Evolutionary conservation across 2,888 invertebrate species (phyloP).

Genomic region (Acleris laterana): DNA sequence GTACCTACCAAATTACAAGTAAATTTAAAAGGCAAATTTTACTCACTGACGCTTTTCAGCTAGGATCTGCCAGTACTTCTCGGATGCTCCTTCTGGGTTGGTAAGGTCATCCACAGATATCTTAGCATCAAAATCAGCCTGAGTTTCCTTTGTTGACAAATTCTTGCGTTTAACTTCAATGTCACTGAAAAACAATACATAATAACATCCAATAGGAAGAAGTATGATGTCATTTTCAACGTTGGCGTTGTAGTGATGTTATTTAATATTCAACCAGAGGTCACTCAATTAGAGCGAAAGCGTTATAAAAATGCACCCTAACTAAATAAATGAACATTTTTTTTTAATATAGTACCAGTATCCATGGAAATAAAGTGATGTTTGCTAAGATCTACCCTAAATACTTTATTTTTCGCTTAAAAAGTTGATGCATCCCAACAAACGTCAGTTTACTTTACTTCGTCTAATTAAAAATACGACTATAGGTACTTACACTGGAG

Average conservation of each 20-base stretch:
- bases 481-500: constrained; percentile 69
- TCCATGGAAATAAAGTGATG: no score
- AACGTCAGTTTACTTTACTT: neutral
- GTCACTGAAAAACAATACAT: constrained; percentile 54
- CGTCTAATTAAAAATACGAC: neutral
- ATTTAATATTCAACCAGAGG: no score
- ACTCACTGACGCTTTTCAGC: constrained; percentile 88
- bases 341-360: no score
- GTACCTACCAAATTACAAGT: neutral
- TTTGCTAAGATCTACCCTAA: no score
- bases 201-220: neutral
- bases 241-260: no score
- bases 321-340: no score
- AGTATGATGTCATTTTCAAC: neutral
- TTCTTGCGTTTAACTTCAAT: constrained; percentile 79
- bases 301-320: no score
- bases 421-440: neutral
- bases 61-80: constrained; percentile 90
- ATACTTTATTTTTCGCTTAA: neutral
- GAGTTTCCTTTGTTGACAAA: constrained; percentile 84
- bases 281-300: no score
- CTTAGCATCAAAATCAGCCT: constrained; percentile 82
- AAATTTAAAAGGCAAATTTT: neutral
- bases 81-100: constrained; percentile 87
- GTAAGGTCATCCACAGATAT: constrained; percentile 89